phyloP scores from a whole-genome alignment of 2,888 invertebrate genomes.

The Ischnura elegans region DNA sequence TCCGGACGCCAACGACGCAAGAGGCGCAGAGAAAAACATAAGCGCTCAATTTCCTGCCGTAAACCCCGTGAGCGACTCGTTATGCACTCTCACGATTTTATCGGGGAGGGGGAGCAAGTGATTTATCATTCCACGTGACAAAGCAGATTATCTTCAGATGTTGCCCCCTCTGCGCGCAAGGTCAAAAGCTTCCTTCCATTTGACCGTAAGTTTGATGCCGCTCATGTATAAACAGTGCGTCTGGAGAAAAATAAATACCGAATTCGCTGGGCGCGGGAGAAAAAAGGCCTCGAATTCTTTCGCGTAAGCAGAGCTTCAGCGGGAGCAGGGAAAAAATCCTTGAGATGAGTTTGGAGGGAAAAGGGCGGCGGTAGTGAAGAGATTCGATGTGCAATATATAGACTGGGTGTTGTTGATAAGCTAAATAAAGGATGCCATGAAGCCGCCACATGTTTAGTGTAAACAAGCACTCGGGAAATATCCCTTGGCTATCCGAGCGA shows the following conservation, averaged over 20 bases:
- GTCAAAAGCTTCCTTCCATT: constrained; percentile 15
- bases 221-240: background rate
- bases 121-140: constrained; percentile 10
- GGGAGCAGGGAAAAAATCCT: background rate
- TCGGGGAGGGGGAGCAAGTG: background rate
- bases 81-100: background rate
- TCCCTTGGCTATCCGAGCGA: background rate
- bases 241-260: background rate
- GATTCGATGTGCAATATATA: constrained; percentile 30
- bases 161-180: background rate
- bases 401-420: constrained; percentile 13
- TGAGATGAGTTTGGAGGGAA: background rate
- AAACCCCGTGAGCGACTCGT: background rate
- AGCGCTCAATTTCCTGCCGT: background rate
- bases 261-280: background rate
- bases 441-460: constrained; percentile 28
- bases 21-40: background rate
- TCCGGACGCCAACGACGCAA: background rate
- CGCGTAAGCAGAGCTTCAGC: background rate
- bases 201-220: background rate
- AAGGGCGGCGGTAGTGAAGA: background rate
- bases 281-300: background rate
- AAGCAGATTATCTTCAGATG: background rate
- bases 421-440: constrained; percentile 32
- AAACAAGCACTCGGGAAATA: constrained; percentile 57